These are phyloP conservation scores for Flexamia atlantica DNA, from an alignment of 2,888 invertebrate species.

Conservation along the genomic window DNA sequence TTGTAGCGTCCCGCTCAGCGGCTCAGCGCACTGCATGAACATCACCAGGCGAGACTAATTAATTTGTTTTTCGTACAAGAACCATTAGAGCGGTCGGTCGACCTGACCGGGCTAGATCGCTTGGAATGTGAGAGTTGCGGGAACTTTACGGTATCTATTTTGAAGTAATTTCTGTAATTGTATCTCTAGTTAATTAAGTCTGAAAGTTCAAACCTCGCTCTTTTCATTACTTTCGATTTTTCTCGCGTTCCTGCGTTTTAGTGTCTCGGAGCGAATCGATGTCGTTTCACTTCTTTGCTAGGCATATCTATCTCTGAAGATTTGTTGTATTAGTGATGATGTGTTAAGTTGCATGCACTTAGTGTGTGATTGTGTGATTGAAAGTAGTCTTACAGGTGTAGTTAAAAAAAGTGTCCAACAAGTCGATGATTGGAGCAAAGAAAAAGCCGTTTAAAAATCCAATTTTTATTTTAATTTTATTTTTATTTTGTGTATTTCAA, in stretches of 20 bases:
- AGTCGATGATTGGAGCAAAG: too few species aligned
- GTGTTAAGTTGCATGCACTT: too few species aligned
- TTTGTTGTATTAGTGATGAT: too few species aligned
- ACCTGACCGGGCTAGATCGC: background rate
- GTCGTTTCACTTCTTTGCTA: background rate
- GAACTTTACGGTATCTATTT: background rate
- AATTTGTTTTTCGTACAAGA: conserved; percentile 3
- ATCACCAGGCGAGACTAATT: conserved; percentile 12
- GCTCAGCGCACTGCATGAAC: background rate
- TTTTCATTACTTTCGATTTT: conserved; percentile 31
- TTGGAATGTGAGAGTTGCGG: conserved; percentile 11
- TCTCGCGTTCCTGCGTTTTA: background rate
- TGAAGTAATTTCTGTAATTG: background rate
- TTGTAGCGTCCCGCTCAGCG: too few species aligned
- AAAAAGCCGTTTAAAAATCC: too few species aligned
- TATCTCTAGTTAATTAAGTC: background rate
- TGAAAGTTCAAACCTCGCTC: conserved; percentile 15
- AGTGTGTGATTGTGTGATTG: too few species aligned
- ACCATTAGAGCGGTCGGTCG: conserved; percentile 9
- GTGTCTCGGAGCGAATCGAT: background rate
- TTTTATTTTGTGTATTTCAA: too few species aligned
- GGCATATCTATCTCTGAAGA: too few species aligned
- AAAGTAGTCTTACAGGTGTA: too few species aligned
- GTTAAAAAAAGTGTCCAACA: too few species aligned
- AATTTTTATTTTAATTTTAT: too few species aligned